Conservation (phyloP, 30 jellyfish, hydroid and myxozoan genomes). For the Clytia hemisphaerica region DNA sequence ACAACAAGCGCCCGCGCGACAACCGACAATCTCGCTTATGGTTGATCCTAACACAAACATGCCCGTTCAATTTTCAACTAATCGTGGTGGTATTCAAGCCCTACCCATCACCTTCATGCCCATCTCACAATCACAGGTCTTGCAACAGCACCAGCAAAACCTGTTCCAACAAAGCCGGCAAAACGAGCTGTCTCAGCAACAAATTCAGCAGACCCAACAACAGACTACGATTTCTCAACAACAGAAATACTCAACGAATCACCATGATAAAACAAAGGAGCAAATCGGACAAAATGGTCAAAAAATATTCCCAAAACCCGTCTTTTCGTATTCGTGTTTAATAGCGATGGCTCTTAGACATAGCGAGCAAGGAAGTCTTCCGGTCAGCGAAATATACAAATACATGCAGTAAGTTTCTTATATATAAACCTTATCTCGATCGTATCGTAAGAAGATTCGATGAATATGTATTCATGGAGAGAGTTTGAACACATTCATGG, state of each 20-base stretch:
- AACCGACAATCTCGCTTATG: slow-evolving; percentile 66
- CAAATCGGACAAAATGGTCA: slow-evolving; percentile 70
- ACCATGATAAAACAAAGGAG: slow-evolving; percentile 60
- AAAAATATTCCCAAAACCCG: slow-evolving; percentile 92
- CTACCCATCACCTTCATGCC: slow-evolving; percentile 19
- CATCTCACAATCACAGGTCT: slow-evolving; percentile 11
- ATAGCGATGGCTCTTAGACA: slow-evolving; percentile 94
- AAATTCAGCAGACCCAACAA: slow-evolving; percentile 8
- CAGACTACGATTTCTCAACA: slow-evolving; percentile 9
- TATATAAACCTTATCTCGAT: too few relatives aligned
- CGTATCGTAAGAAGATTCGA: too few relatives aligned
- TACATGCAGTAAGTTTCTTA: slow-evolving; percentile 84
- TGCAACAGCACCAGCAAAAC: not conserved
- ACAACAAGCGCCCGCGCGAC: slow-evolving; percentile 25
- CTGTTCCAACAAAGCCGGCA: slow-evolving; percentile 16
- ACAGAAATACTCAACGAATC: not conserved
- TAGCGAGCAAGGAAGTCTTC: slow-evolving; percentile 91
- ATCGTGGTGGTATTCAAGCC: slow-evolving; percentile 19
- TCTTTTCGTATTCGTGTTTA: slow-evolving; percentile 88
- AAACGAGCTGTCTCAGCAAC: slow-evolving; percentile 26
- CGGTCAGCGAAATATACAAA: slow-evolving; percentile 96
- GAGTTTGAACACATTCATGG: too few relatives aligned
- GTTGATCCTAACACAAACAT: slow-evolving; percentile 92
- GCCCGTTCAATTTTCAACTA: slow-evolving; percentile 77
- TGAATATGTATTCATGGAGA: too few relatives aligned